These are phyloP conservation scores for Salticus scenicus DNA, from an alignment of 2,888 invertebrate species.

Conservation along the genomic window DNA sequence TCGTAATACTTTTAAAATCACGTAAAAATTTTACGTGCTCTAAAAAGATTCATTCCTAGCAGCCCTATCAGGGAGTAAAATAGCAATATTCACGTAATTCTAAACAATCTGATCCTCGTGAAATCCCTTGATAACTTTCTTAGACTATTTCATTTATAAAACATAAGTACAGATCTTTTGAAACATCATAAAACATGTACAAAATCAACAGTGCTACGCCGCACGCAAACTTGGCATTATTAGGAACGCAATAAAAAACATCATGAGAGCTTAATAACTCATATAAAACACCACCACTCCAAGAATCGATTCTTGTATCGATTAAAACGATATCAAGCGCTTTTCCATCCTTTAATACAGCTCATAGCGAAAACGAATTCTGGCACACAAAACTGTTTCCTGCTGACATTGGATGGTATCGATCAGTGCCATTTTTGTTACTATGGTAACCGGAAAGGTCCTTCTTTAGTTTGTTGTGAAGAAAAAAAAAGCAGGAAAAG, in stretches of 20 bases:
- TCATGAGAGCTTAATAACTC: neutral
- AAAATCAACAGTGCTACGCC: neutral
- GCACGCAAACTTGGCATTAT: neutral
- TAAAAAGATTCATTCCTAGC: too few relatives aligned
- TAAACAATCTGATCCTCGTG: too few relatives aligned
- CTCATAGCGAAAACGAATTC: neutral
- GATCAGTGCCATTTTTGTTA: slow-evolving; percentile 50
- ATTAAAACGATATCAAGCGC: neutral
- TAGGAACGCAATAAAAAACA: neutral
- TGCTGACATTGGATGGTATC: slow-evolving; percentile 22
- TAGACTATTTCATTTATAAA: too few relatives aligned
- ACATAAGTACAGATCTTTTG: too few relatives aligned
- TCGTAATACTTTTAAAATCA: too few relatives aligned
- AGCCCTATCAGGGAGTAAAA: too few relatives aligned
- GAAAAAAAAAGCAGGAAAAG: neutral
- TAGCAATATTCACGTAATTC: too few relatives aligned
- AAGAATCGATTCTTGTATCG: slow-evolving; percentile 5
- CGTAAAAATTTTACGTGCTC: too few relatives aligned
- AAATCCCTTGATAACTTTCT: too few relatives aligned
- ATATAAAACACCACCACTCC: neutral
- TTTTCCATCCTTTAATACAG: slow-evolving; percentile 21
- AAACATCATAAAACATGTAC: too few relatives aligned
- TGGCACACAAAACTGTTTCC: slow-evolving; percentile 24
- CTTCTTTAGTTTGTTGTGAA: neutral
- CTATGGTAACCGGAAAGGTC: slow-evolving; percentile 29